A percentile compares a stretch with the other conserved stretches of the same genome.
Conservation (phyloP, 2,797 vertebrate species). For the Fratercula arctica region DNA sequence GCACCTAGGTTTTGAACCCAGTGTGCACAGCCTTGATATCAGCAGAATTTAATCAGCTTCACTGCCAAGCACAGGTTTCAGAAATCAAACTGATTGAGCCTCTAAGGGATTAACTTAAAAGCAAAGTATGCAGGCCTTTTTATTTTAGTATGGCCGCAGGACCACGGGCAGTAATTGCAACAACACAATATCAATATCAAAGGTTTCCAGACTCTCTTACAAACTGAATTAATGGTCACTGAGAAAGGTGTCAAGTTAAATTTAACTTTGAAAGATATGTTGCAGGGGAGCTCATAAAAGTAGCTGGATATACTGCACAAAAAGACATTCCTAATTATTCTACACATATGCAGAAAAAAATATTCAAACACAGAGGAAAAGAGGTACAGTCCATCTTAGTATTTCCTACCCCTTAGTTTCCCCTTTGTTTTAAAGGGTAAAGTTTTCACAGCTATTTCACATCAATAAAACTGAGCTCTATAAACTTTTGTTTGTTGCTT, state of each 20-base stretch:
- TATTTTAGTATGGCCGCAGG: slow-evolving; percentile 23
- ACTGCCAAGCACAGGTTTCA: slow-evolving; percentile 37
- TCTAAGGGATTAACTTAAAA: slow-evolving; percentile 50
- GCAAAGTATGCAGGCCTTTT: slow-evolving; percentile 22
- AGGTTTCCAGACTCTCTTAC: slow-evolving; percentile 4
- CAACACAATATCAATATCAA: slow-evolving; percentile 34
- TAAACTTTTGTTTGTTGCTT: neutral
- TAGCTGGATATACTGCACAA: neutral
- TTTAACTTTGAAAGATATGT: neutral
- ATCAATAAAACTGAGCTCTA: neutral
- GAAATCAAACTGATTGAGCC: slow-evolving; percentile 55
- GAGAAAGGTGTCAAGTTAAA: slow-evolving; percentile 22
- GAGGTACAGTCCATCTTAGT: neutral
- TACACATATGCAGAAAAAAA: neutral
- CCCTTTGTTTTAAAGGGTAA: neutral
- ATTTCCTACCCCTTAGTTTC: neutral
- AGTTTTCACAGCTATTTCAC: neutral
- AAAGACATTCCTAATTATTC: neutral
- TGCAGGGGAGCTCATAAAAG: neutral
- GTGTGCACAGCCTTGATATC: neutral
- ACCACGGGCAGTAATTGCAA: slow-evolving; percentile 20
- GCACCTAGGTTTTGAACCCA: slow-evolving; percentile 20
- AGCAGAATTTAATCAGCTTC: slow-evolving; percentile 48
- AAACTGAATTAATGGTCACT: slow-evolving; percentile 32
- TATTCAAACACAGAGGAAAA: neutral